These are phyloP conservation scores for Zaprionus camerounensis DNA, from an alignment of 1,140 invertebrate species.

Conservation along the genomic window DNA sequence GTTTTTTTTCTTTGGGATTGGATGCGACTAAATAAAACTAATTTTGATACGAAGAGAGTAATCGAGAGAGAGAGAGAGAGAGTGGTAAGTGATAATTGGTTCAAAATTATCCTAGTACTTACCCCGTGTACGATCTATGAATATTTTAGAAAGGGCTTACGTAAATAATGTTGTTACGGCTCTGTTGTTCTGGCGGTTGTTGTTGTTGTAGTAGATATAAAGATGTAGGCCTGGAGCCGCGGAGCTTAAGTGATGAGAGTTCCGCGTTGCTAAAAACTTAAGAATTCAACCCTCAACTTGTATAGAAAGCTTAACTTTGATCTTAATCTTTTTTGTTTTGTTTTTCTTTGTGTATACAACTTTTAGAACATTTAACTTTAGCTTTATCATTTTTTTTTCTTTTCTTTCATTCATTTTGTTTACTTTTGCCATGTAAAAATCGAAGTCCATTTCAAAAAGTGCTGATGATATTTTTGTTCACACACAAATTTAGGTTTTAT, in stretches of 20 bases:
- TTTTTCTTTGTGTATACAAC: conserved; percentile 68
- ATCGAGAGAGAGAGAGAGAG: conserved; percentile 28
- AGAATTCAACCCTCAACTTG: conserved; percentile 82
- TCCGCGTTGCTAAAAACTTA: conserved; percentile 76
- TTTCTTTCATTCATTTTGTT: conserved; percentile 37
- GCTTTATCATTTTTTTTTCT: conserved; percentile 41
- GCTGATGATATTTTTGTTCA: conserved; percentile 84
- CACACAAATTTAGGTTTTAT: conserved; percentile 81
- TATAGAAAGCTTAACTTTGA: conserved; percentile 74
- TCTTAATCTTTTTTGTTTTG: conserved; percentile 36
- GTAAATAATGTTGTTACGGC: conserved; percentile 53
- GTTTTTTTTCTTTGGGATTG: neutral
- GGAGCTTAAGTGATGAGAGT: conserved; percentile 57
- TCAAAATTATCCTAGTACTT: conserved; percentile 79
- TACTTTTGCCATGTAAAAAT: conserved; percentile 78
- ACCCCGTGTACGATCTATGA: conserved; percentile 62
- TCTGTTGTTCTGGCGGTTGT: conserved; percentile 40
- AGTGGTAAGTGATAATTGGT: conserved; percentile 26
- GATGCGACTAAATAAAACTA: conserved; percentile 8
- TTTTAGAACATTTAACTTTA: conserved; percentile 50
- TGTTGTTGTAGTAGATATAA: conserved; percentile 19
- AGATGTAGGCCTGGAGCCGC: conserved; percentile 51
- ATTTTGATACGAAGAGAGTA: conserved; percentile 6
- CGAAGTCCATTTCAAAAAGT: conserved; percentile 84
- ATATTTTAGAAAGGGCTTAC: conserved; percentile 68